phyloP scores from a whole-genome alignment of 2,888 invertebrate genomes.

The Pelosia muscerda region DNA sequence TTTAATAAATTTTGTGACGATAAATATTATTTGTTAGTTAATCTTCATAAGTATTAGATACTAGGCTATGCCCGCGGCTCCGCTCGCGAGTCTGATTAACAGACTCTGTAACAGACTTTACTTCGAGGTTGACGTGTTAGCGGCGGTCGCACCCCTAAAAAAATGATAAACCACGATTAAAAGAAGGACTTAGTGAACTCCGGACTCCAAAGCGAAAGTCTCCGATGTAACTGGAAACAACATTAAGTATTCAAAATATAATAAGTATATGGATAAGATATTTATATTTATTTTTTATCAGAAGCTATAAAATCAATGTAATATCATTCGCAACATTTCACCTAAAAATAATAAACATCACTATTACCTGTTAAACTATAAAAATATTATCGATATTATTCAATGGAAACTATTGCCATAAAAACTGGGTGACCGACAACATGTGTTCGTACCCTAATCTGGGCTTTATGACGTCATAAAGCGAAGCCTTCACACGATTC shows the following conservation, averaged over 20 bases:
- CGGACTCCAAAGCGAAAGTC: no score
- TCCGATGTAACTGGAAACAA: no score
- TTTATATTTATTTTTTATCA: not conserved
- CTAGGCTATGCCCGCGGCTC: no score
- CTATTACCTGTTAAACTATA: constrained; percentile 36
- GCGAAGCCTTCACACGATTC: constrained; percentile 32
- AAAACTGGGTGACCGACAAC: constrained; percentile 36
- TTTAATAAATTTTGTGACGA: not conserved
- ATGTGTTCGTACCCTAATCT: constrained; percentile 40
- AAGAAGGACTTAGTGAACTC: no score
- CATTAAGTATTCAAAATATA: no score
- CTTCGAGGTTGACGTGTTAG: no score
- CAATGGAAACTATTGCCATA: constrained; percentile 44
- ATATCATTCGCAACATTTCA: not conserved
- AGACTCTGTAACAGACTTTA: no score
- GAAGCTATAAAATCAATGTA: not conserved
- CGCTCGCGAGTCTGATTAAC: no score
- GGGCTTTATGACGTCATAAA: constrained; percentile 48
- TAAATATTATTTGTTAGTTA: not conserved
- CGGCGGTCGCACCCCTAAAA: no score
- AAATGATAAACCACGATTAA: no score
- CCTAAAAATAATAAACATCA: constrained; percentile 32
- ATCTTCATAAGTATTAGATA: not conserved
- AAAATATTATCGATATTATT: constrained; percentile 39
- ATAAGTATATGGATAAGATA: not conserved